Evolutionary conservation across 2,113 vertebrate genomes (phyloP).

Genomic region (Pituophis catenifer): DNA sequence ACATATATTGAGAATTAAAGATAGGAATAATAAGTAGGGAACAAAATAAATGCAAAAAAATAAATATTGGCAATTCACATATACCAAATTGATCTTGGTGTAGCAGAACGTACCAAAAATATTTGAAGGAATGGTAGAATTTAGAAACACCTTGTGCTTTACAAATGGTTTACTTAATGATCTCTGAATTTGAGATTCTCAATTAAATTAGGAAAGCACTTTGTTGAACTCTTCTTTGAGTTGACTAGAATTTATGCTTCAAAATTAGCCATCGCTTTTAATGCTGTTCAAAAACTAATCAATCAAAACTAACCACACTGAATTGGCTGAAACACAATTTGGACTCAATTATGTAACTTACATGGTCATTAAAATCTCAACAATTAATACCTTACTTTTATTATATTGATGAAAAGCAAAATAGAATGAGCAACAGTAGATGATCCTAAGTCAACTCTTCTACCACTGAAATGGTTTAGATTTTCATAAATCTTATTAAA

Average conservation of each 20-base stretch:
- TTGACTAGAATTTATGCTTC: not conserved
- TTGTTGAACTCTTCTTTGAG: not conserved
- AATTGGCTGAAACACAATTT: not conserved
- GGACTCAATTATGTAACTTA: not conserved
- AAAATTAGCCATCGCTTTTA: not conserved
- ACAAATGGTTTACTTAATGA: not conserved
- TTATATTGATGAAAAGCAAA: not conserved
- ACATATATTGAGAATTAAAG: not conserved
- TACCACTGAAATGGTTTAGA: not conserved
- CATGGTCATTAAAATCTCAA: not conserved
- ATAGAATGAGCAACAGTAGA: not conserved
- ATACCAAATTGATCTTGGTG: not conserved
- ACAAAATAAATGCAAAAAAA: not conserved
- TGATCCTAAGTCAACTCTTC: not conserved
- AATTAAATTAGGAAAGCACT: not conserved
- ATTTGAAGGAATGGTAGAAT: not conserved
- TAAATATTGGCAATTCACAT: not conserved
- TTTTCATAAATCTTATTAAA: not conserved
- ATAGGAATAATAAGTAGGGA: not conserved
- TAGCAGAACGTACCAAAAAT: not conserved
- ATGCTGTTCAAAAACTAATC: not conserved
- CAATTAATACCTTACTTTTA: not conserved
- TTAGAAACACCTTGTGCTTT: not conserved
- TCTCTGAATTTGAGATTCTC: conserved; percentile 23
- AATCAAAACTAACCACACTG: not conserved